Evolutionary conservation across 1,140 invertebrate species (phyloP).

Genomic region (Adoxophyes honmai): DNA sequence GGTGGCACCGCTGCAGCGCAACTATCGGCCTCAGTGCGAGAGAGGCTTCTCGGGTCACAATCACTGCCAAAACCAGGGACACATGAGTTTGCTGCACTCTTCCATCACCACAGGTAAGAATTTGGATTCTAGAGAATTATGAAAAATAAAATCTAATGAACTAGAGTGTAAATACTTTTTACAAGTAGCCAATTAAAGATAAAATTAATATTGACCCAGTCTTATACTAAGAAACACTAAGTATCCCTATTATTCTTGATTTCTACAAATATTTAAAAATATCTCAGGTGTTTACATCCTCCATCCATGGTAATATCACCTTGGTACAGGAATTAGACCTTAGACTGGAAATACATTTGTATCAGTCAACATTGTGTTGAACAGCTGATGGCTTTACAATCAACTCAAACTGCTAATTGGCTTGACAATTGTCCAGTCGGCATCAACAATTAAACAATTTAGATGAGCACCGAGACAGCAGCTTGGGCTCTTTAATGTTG

Average conservation of each 20-base stretch:
- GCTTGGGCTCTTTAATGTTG: constrained; percentile 17
- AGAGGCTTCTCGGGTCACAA: constrained; percentile 88
- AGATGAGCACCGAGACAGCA: constrained; percentile 17
- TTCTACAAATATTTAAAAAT: too few species aligned
- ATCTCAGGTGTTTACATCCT: too few species aligned
- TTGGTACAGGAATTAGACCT: too few species aligned
- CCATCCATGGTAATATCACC: too few species aligned
- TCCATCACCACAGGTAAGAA: constrained; percentile 73
- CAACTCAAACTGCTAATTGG: constrained; percentile 6
- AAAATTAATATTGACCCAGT: too few species aligned
- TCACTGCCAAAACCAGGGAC: constrained; percentile 87
- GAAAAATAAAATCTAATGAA: too few species aligned
- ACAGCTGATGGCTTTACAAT: constrained; percentile 7
- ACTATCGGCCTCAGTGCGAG: constrained; percentile 89
- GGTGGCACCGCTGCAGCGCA: constrained; percentile 90
- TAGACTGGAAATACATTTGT: too few species aligned
- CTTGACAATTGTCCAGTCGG: constrained; percentile 25
- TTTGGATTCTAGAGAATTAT: too few species aligned
- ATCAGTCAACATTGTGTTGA: not conserved
- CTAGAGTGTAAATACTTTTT: too few species aligned
- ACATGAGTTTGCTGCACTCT: constrained; percentile 81
- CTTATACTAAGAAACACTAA: too few species aligned
- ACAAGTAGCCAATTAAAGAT: too few species aligned
- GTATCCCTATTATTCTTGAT: too few species aligned
- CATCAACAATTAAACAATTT: constrained; percentile 38